Evolutionary conservation across 2,888 invertebrate genomes (phyloP).

Genomic region (Frankliniella intonsa): DNA sequence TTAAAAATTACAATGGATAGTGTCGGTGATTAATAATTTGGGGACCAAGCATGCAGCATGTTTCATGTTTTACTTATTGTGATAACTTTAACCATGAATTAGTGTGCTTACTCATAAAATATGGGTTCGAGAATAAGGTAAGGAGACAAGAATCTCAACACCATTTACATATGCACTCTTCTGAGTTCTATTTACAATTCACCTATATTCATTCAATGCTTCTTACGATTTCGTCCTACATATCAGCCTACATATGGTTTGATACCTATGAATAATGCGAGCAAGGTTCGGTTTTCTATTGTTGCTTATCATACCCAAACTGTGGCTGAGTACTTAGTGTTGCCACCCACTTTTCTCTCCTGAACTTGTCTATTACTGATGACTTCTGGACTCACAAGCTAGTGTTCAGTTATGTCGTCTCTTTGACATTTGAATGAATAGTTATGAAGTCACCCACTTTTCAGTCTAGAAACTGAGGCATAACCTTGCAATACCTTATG

Average conservation of each 20-base stretch:
- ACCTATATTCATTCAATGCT: neutral
- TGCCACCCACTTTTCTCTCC: neutral
- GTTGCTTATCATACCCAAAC: neutral
- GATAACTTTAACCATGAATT: neutral
- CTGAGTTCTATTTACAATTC: neutral
- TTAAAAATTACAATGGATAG: neutral
- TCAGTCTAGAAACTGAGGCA: neutral
- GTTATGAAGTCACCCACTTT: neutral
- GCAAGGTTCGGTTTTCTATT: neutral
- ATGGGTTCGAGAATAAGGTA: slow-evolving; percentile 22
- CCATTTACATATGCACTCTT: neutral
- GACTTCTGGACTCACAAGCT: neutral
- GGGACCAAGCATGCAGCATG: neutral
- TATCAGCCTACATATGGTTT: neutral
- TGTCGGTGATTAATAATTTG: neutral
- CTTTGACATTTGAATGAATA: neutral
- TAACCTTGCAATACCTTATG: neutral
- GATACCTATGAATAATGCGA: neutral
- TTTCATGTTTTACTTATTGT: neutral
- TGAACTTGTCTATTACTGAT: neutral
- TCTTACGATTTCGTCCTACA: neutral
- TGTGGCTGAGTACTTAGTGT: neutral
- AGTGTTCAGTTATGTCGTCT: neutral
- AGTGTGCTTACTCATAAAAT: neutral
- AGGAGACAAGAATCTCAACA: neutral